Base-by-base conservation (phyloP, 2,888 invertebrate species). In the Congeria kusceri region DNA sequence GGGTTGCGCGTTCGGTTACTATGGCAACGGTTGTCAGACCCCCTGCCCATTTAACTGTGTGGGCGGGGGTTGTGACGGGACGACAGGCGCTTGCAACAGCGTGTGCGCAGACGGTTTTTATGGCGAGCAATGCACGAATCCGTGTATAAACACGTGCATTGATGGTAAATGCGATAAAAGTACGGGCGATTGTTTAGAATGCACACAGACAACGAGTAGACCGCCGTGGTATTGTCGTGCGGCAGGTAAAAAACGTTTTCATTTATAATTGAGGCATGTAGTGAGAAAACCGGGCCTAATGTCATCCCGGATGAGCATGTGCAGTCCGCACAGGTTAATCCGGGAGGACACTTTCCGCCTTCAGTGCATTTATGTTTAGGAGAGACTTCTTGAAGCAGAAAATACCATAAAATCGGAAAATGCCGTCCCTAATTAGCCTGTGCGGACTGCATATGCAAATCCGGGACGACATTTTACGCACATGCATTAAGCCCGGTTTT, bases 1-100 rank as follows among this genome's bases (percentile, higher is more conserved):
- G 25, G 83, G 83, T 0, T 83, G 83, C 44, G 66, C 72, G 13
- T 66, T 66, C 32, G 80, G 83, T 3, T 80, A 63, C 18, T 83
- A 73, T 44, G 78, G 83, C 7, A 20, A n/a, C 15, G 53, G 53
- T n/a, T 83, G 83, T 39, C 23, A 11, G 4, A 63, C 29, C 1
- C 47, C 53, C 18, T 83, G 83, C 61, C 68, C 67, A 25, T 28
- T 18, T 5, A 77, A 80, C 20, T 83, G 83, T 49, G 58, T 73
- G 11, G 71, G 65, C 0, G 67, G 73, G 1, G 56, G 47, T 4
- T 83, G 83, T 29, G 49, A 72, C 46, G 72, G 49, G 1, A 59
- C 44, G 0, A 62, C 75, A 3, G 83, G 83, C 1, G 64, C 61
- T 25, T 83, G 83, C 32, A 32, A 47, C 1, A 58, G 27, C 15